phyloP scores from a whole-genome alignment of 2,888 invertebrate species.

The Eupithecia insigniata region DNA sequence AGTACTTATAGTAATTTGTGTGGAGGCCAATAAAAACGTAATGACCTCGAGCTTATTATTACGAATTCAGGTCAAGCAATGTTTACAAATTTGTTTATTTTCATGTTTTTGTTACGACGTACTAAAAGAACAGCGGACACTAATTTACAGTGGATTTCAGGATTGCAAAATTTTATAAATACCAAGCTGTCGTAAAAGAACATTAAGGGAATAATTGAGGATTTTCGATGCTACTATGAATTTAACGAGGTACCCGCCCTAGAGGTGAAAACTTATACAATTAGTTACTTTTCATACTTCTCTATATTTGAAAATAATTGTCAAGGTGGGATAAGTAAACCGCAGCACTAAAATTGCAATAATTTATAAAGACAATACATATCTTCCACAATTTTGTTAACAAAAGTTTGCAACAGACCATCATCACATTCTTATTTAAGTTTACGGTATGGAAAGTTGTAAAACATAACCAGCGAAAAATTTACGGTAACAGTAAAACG shows the following conservation, averaged over 20 bases:
- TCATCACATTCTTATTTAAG: constrained; percentile 17
- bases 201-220: not conserved
- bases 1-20: constrained; percentile 20
- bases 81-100: constrained; percentile 20
- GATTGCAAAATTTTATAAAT: constrained; percentile 15
- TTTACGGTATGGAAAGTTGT: constrained; percentile 12
- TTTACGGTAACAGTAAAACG: constrained; percentile 16
- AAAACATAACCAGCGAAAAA: constrained; percentile 16
- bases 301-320: not conserved
- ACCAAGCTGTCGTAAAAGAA: not conserved
- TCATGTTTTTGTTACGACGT: constrained; percentile 15
- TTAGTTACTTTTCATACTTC: not conserved
- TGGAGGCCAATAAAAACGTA: constrained; percentile 36
- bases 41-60: constrained; percentile 32
- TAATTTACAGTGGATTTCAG: constrained; percentile 19
- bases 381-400: not conserved
- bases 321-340: not conserved
- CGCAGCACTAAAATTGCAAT: not conserved
- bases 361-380: not conserved
- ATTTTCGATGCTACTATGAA: not conserved
- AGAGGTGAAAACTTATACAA: not conserved
- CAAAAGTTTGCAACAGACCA: constrained; percentile 1
- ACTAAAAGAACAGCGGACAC: constrained; percentile 16
- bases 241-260: too few relatives aligned
- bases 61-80: constrained; percentile 34